A percentile compares a stretch with the other conserved stretches of the same genome.
Conservation (phyloP, 2,888 invertebrate genomes). For the Sisyra nigra region DNA sequence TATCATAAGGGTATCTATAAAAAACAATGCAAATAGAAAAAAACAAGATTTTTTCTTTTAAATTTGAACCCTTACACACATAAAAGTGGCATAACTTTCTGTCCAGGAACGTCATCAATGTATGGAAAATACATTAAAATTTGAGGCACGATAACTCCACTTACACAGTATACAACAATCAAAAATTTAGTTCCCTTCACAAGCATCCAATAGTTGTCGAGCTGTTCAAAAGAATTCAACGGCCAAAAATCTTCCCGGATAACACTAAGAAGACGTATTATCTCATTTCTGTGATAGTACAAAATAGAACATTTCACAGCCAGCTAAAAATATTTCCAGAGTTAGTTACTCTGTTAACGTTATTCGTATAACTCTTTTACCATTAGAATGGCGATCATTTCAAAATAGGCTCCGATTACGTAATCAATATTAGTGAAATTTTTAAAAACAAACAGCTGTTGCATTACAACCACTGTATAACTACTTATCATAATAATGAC, state of each 20-base stretch:
- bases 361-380: too few species aligned
- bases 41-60: too few species aligned
- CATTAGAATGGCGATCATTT: neutral
- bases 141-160: constrained; percentile 2
- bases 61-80: constrained; percentile 1
- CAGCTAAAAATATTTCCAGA: too few species aligned
- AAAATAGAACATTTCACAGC: neutral
- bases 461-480: too few species aligned
- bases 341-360: neutral
- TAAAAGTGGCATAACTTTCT: constrained; percentile 1
- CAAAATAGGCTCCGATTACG: neutral
- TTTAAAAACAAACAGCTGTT: too few species aligned
- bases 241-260: neutral
- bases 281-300: neutral
- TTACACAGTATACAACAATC: constrained; percentile 4
- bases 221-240: constrained; percentile 5
- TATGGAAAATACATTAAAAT: constrained; percentile 7
- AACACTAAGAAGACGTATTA: neutral
- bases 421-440: neutral
- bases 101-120: neutral
- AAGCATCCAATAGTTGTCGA: constrained; percentile 1
- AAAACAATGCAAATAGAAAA: too few species aligned
- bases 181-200: constrained; percentile 4
- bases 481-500: too few species aligned
- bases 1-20: too few species aligned